Conservation (phyloP, 2,888 invertebrate genomes). For the Melipona bicolor region DNA sequence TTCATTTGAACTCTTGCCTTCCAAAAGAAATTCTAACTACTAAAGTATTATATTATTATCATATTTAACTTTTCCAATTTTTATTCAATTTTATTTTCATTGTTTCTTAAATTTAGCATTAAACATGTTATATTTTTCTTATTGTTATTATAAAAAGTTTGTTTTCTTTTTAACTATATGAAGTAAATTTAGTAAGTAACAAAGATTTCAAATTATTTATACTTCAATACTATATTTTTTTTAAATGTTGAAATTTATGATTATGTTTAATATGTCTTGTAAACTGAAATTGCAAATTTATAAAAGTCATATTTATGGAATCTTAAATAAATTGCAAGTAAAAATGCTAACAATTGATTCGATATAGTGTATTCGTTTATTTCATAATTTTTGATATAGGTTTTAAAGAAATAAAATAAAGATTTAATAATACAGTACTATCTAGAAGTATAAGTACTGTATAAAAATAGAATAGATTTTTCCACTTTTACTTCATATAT, state of each 20-base stretch:
- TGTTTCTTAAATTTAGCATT: background rate
- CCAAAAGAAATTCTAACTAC: conserved; percentile 13
- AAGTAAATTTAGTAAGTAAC: conserved; percentile 9
- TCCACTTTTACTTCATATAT: conserved; percentile 46
- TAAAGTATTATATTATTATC: conserved; percentile 3
- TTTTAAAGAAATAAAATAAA: background rate
- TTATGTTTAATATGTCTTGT: background rate
- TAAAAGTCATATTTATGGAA: conserved; percentile 25
- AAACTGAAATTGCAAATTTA: conserved; percentile 8
- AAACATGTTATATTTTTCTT: background rate
- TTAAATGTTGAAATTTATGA: background rate
- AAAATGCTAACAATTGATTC: conserved; percentile 20
- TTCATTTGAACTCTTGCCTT: conserved; percentile 12
- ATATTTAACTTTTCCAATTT: background rate
- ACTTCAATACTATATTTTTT: conserved; percentile 12
- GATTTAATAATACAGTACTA: conserved; percentile 15
- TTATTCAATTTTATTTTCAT: background rate
- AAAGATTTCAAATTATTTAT: conserved; percentile 22
- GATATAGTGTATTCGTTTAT: conserved; percentile 11
- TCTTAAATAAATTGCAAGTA: conserved; percentile 9
- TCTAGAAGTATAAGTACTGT: conserved; percentile 25
- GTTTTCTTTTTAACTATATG: conserved; percentile 17
- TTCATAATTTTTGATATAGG: conserved; percentile 32
- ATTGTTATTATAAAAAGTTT: background rate
- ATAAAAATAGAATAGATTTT: conserved; percentile 46